These are phyloP conservation scores for Zosterops lateralis DNA, from an alignment of 2,113 vertebrate species.

Conservation along the genomic window DNA sequence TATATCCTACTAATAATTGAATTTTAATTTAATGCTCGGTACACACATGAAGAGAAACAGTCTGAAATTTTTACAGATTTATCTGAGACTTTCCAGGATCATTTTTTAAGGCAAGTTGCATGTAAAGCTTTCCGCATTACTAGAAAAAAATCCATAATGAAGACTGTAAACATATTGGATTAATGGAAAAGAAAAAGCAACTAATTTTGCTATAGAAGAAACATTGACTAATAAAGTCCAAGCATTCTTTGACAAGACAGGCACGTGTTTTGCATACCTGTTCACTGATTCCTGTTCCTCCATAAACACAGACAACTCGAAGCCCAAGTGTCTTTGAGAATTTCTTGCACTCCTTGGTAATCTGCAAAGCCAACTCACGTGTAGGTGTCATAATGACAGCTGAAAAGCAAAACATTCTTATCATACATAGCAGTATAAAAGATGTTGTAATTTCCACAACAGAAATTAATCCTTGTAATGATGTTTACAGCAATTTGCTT, in stretches of 20 bases:
- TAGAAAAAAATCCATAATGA: background rate
- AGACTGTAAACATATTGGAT: background rate
- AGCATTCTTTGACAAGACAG: background rate
- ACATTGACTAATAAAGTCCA: background rate
- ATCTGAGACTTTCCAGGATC: background rate
- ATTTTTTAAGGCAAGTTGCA: background rate
- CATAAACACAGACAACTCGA: conserved; percentile 96
- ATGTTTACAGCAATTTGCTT: background rate
- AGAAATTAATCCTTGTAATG: background rate
- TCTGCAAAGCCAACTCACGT: conserved; percentile 94
- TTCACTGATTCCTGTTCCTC: conserved; percentile 98
- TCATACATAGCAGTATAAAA: background rate
- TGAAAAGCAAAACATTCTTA: conserved; percentile 64
- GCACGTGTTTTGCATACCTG: conserved; percentile 76
- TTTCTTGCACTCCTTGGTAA: conserved; percentile 99
- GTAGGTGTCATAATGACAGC: conserved; percentile 98
- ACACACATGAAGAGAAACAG: background rate
- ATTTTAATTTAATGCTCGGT: background rate
- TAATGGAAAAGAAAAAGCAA: background rate
- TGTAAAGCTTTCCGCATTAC: background rate
- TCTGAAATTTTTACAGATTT: background rate
- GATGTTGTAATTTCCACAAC: background rate
- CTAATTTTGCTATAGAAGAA: background rate
- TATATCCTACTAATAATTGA: background rate
- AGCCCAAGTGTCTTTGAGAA: conserved; percentile 94